Conservation (phyloP, 2,113 vertebrate species). For the Proterorhinus semilunaris region DNA sequence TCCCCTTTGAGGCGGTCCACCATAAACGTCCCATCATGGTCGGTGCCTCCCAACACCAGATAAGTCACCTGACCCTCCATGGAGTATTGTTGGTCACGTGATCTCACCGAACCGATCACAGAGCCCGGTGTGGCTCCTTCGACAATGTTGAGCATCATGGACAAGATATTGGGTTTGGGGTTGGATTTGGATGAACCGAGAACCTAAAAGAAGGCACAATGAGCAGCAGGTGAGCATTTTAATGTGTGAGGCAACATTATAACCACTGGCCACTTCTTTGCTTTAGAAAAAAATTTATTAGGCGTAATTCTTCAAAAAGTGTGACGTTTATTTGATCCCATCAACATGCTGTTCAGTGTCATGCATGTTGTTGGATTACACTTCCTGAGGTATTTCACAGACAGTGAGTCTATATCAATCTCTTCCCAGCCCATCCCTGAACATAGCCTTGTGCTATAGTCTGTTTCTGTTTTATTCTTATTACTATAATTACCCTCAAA, state of each 20-base stretch:
- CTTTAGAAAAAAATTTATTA: no score
- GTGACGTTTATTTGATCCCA: not conserved
- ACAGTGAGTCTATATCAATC: slow-evolving; percentile 24
- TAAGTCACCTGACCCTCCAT: slow-evolving; percentile 81
- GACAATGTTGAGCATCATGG: slow-evolving; percentile 80
- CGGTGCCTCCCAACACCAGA: slow-evolving; percentile 84
- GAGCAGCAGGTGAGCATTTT: not conserved
- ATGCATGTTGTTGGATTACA: slow-evolving; percentile 24
- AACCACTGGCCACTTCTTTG: no score
- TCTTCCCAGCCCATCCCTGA: slow-evolving; percentile 37
- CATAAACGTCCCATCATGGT: slow-evolving; percentile 86
- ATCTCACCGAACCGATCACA: slow-evolving; percentile 81
- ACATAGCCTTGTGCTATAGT: slow-evolving; percentile 47
- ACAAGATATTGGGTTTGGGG: slow-evolving; percentile 77
- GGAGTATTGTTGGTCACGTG: slow-evolving; percentile 54
- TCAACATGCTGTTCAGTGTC: not conserved
- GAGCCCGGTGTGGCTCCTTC: slow-evolving; percentile 88
- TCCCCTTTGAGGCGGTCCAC: slow-evolving; percentile 87
- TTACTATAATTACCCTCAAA: slow-evolving; percentile 47
- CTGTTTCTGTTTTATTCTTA: slow-evolving; percentile 52
- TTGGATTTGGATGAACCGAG: slow-evolving; percentile 75
- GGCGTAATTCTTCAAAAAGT: not conserved
- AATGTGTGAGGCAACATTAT: not conserved
- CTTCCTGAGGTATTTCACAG: slow-evolving; percentile 34
- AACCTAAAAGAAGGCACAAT: slow-evolving; percentile 72